These are phyloP conservation scores for Drosophila mettleri DNA, from an alignment of 2,888 invertebrate genomes.

Conservation along the genomic window DNA sequence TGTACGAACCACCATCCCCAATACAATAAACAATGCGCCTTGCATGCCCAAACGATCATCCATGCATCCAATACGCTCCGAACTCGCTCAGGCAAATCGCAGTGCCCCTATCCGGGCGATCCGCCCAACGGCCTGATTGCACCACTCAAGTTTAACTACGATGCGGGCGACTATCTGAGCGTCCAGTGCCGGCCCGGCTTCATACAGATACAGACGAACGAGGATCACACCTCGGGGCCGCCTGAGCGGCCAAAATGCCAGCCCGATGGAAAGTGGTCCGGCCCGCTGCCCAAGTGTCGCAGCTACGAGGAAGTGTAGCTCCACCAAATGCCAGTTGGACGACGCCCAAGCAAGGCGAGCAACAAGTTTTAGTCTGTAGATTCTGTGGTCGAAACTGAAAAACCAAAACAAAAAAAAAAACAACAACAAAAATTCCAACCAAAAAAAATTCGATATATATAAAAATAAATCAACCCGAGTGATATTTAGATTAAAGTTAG, in stretches of 20 bases:
- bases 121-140: slow-evolving; percentile 89
- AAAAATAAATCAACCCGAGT: slow-evolving; percentile 69
- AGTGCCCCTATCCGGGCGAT: slow-evolving; percentile 90
- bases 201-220: slow-evolving; percentile 86
- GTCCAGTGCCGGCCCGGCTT: slow-evolving; percentile 89
- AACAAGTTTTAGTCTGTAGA: slow-evolving; percentile 36
- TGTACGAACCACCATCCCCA: slow-evolving; percentile 36
- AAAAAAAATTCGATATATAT: slow-evolving; percentile 1
- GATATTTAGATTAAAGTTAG: slow-evolving; percentile 83
- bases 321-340: slow-evolving; percentile 11
- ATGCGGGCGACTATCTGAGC: slow-evolving; percentile 90
- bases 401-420: slow-evolving; percentile 23
- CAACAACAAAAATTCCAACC: slow-evolving; percentile 18
- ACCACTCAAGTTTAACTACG: slow-evolving; percentile 90
- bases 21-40: slow-evolving; percentile 8
- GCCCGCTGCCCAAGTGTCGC: slow-evolving; percentile 88
- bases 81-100: slow-evolving; percentile 87
- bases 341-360: slow-evolving; percentile 16
- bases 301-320: slow-evolving; percentile 88
- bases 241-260: slow-evolving; percentile 88
- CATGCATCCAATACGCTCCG: slow-evolving; percentile 32
- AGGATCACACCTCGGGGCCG: slow-evolving; percentile 85
- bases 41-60: slow-evolving; percentile 49
- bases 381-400: slow-evolving; percentile 3
- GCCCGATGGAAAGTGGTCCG: slow-evolving; percentile 89